Conservation (phyloP, 1,140 invertebrate genomes). For the Periplaneta americana region DNA sequence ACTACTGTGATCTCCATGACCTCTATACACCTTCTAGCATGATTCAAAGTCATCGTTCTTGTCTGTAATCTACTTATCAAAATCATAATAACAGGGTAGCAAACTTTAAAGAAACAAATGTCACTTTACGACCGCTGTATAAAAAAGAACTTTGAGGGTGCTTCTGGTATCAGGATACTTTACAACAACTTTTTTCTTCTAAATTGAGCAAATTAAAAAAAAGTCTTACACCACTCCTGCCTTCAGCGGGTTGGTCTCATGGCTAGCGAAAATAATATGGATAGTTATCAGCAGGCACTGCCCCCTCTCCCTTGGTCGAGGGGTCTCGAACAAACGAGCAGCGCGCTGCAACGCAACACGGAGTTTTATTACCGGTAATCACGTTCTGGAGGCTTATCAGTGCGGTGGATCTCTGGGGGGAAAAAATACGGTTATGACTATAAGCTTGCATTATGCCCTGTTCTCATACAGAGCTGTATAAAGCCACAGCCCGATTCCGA, state of each 20-base stretch:
- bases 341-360: neutral
- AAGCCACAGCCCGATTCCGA: no score
- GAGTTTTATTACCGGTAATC: neutral
- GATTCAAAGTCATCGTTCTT: no score
- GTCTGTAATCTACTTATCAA: no score
- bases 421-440: neutral
- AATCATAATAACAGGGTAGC: no score
- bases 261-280: neutral
- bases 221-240: neutral
- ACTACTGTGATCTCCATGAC: no score
- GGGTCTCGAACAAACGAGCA: neutral
- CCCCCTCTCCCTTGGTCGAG: neutral
- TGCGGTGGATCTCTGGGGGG: neutral
- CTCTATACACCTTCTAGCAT: no score
- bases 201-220: neutral
- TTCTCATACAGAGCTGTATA: no score
- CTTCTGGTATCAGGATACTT: no score
- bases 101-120: no score
- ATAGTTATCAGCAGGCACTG: neutral
- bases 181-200: no score
- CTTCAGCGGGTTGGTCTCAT: neutral
- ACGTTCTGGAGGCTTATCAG: neutral
- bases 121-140: no score
- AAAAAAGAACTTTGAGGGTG: no score
- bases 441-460: neutral